A percentile compares a stretch with the other conserved stretches of the same genome.
Conservation (phyloP, 2,113 vertebrate genomes). For the Rhea pennata region DNA sequence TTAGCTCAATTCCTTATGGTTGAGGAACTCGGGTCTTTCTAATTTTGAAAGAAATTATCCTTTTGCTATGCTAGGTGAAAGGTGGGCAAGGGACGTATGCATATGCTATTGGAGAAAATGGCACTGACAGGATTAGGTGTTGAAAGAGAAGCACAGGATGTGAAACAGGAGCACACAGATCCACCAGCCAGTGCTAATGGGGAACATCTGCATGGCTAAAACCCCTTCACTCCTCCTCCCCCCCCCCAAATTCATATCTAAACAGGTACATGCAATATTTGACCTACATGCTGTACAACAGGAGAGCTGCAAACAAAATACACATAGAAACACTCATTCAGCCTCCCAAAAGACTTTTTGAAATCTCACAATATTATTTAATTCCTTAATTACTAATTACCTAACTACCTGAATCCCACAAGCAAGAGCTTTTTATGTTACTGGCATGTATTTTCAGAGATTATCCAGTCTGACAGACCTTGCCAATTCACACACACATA, state of each 20-base stretch:
- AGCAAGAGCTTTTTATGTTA: background rate
- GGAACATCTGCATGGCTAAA: accelerated
- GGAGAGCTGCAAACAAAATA: background rate
- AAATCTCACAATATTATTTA: background rate
- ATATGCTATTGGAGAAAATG: background rate
- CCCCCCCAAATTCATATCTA: background rate
- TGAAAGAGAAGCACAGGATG: background rate
- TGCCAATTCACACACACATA: background rate
- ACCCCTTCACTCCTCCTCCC: background rate
- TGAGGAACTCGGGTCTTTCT: background rate
- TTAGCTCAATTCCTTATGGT: background rate
- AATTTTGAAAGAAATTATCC: background rate
- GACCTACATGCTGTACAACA: background rate
- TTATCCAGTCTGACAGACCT: background rate
- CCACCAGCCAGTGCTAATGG: background rate
- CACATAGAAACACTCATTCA: background rate
- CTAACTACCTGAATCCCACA: constrained; percentile 5
- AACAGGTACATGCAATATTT: background rate
- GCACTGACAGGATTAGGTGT: background rate
- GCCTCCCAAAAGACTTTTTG: background rate
- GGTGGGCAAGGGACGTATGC: accelerated
- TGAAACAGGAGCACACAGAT: background rate
- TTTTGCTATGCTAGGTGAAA: background rate
- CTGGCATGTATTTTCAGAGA: background rate
- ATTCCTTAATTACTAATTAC: constrained; percentile 42